Percentiles rank a stretch among this genome's conserved stretches.
phyloP scores from a whole-genome alignment of 2,797 vertebrate genomes.

The Remorina albescens region DNA sequence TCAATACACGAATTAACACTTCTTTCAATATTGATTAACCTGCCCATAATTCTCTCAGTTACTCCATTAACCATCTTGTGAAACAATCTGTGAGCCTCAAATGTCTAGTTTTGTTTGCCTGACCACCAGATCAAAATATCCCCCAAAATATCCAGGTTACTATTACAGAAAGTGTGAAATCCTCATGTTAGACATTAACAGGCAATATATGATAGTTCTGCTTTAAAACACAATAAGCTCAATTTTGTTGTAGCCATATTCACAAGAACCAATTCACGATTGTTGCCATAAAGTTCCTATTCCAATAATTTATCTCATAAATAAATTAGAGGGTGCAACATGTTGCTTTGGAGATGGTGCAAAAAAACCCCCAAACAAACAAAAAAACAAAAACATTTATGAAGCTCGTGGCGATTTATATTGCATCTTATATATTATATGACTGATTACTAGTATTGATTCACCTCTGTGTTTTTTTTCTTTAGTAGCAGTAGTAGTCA shows the following conservation, averaged over 20 bases:
- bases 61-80: background rate
- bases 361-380: too few relatives aligned
- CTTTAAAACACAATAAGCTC: background rate
- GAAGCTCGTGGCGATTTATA: background rate
- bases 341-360: background rate
- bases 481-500: too few relatives aligned
- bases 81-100: background rate
- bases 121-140: background rate
- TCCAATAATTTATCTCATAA: background rate
- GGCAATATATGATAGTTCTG: background rate
- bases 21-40: background rate
- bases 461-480: background rate
- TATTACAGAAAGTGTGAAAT: background rate
- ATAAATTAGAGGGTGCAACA: background rate
- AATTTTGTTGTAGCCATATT: background rate
- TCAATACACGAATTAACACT: background rate
- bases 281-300: background rate
- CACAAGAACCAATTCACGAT: background rate
- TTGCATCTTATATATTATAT: background rate
- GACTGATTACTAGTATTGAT: background rate
- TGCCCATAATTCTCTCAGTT: background rate
- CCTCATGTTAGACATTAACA: background rate
- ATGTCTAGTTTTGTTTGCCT: background rate
- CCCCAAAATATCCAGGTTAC: background rate
- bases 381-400: background rate